Base-by-base conservation (phyloP, 2,797 vertebrate genomes). In the Amblyopsis hoosieri region DNA sequence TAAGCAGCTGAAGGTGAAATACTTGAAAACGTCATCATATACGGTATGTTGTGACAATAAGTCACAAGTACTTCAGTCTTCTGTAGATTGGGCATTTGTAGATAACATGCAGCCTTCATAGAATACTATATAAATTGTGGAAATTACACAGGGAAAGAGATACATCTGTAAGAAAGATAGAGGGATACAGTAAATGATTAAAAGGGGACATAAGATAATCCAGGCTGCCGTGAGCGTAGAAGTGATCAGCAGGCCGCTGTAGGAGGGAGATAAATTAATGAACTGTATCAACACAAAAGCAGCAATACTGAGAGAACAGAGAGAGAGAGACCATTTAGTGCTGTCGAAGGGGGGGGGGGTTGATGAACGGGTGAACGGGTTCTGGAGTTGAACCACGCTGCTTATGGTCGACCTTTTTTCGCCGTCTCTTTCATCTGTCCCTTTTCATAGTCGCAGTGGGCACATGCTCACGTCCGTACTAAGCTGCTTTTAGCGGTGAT, bases 341-440 rank as follows among this genome's bases (percentile, higher is more conserved):
- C 56, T 49, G 52, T 69, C 65, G 74, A 58, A 66, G 51, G 66
- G 57, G 54, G 37, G 71, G 77, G 61, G 69, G 64, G 15, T 65
- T 77, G 76, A 90, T 87, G 75, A 86, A 85, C n/a, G n/a, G n/a
- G 86, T 73, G 81, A 86, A 83, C 64, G 74, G 86, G 77, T 76
- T 80, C 76, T 84, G 80, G 84, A 51, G 77, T 75, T 80, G 81
- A 85, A 83, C 77, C 80, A 69, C 65, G 75, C 60, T n/a, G 82
- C 59, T 73, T 50, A 50, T 75, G 78, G 37, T 42, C 70, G 75
- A 77, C 83, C 81, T 83, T 86, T 90, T 88, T 87, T 79, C 85
- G 78, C 78, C 71, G 80, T 87, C 69, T 81, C 74, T 90, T 90
- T 89, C 78, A 88, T 87, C 81, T 74, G 75, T 67, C 71, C 78